A percentile compares a stretch with the other conserved stretches of the same genome.
These are phyloP conservation scores for Invenusta paracnida DNA, from an alignment of 2,888 invertebrate species.

Conservation along the genomic window DNA sequence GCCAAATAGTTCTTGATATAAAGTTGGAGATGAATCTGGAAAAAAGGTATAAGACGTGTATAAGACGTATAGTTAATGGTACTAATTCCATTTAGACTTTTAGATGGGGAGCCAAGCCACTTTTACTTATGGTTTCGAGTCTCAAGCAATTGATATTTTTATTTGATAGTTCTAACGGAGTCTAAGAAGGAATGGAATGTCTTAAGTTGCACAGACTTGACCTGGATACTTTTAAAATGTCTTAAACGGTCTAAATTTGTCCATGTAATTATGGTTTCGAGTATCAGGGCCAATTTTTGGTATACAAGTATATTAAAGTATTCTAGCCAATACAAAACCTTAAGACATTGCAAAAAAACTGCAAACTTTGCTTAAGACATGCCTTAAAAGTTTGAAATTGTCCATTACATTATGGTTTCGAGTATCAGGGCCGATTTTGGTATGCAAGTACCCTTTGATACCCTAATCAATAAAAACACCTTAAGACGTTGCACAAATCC, in stretches of 20 bases:
- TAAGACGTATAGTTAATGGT: too few relatives aligned
- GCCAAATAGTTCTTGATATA: too few relatives aligned
- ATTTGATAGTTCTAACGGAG: not conserved
- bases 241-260: not conserved
- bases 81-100: not conserved
- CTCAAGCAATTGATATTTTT: not conserved
- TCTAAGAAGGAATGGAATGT: not conserved
- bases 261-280: not conserved
- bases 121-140: not conserved
- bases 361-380: not conserved
- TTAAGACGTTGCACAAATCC: slow-evolving; percentile 29
- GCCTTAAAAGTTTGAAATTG: not conserved
- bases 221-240: too few relatives aligned
- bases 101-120: not conserved
- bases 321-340: not conserved
- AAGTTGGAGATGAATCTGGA: too few relatives aligned
- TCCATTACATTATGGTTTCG: not conserved
- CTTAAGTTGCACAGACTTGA: not conserved
- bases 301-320: not conserved
- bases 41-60: too few relatives aligned
- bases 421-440: not conserved
- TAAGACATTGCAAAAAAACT: not conserved
- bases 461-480: slow-evolving; percentile 29
- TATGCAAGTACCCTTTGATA: slow-evolving; percentile 23
- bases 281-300: not conserved